Evolutionary conservation across 2,113 vertebrate genomes (phyloP), one percentile per base, ranked within the genome.

Genomic region (Periophthalmus modestus): DNA sequence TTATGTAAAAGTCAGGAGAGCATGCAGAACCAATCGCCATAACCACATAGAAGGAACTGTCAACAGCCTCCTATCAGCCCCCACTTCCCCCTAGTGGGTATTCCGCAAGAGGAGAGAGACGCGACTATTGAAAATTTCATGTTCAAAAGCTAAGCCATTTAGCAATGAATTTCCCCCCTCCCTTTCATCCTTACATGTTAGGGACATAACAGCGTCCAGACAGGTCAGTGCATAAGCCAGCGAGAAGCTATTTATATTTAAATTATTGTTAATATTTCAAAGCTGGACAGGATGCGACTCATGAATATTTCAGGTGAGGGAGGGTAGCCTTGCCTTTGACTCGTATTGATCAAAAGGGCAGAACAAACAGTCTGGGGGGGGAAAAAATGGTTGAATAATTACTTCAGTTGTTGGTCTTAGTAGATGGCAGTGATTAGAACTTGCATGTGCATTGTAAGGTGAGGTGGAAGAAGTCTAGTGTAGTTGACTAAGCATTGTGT

Each of bases 221-320:
- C 69, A 65, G 52, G 50, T 74, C 50, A 74, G 58, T 77, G 66
- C 65, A 46, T 23, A 12, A 50, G 72, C 69, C 77, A 69, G 68
- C 11, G 67, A 85, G 69, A 71, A 68, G 33, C 75, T 77, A 86
- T 91, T 90, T 80, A 90, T 91, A 89, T 92, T 92, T 92, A 70
- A 91, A 81, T 92, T 82, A 88, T 84, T 89, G 87, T 90, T 86
- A 91, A 94, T 92, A 93, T 93, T 93, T 94, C 72, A 93, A 73
- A 88, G 85, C 89, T 84, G 85, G 88, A 87, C 82, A 73, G 82
- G 81, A 66, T 82, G 80, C 77, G 23, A 68, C 72, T 82, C 79
- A 86, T 91, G 71, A 89, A 93, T 92, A 90, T 92, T 92, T 91
- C 61, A 94, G 72, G 36, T 54, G 4, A 66, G 80, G 72, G 43